phyloP scores from a whole-genome alignment of 2,888 invertebrate species.

The Melipona bicolor region DNA sequence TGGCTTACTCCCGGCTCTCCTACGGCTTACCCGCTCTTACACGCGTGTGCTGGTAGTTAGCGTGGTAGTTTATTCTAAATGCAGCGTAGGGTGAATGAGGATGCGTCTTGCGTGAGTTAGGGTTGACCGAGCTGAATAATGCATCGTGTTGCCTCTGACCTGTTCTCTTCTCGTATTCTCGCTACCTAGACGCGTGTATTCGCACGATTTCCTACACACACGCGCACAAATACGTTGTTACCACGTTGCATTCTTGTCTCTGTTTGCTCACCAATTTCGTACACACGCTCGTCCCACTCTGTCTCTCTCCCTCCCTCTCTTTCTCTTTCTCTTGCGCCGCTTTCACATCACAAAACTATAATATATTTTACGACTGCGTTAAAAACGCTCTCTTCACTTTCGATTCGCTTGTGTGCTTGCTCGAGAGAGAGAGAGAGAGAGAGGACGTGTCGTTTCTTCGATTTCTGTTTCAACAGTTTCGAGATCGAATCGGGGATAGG shows the following conservation, averaged over 20 bases:
- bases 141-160: constrained; percentile 75
- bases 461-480: background rate
- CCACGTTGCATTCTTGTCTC: constrained; percentile 75
- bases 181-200: constrained; percentile 61
- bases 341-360: constrained; percentile 21
- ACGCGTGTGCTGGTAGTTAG: constrained; percentile 52
- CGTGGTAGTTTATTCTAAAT: constrained; percentile 64
- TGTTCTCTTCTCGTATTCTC: constrained; percentile 72
- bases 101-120: constrained; percentile 81
- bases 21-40: constrained; percentile 8
- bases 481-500: no score
- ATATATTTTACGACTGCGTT: constrained; percentile 50
- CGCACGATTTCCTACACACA: constrained; percentile 29
- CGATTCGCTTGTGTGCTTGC: background rate
- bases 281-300: constrained; percentile 69
- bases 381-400: constrained; percentile 27
- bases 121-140: constrained; percentile 80
- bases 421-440: background rate
- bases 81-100: constrained; percentile 68
- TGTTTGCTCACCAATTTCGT: constrained; percentile 78
- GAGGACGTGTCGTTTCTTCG: background rate
- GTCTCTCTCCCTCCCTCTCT: constrained; percentile 49
- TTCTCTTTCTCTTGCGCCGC: constrained; percentile 32
- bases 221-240: constrained; percentile 54
- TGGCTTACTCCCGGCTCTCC: constrained; percentile 39